Conservation (phyloP, 2,888 invertebrate genomes). For the Chloroclystis v-ata region DNA sequence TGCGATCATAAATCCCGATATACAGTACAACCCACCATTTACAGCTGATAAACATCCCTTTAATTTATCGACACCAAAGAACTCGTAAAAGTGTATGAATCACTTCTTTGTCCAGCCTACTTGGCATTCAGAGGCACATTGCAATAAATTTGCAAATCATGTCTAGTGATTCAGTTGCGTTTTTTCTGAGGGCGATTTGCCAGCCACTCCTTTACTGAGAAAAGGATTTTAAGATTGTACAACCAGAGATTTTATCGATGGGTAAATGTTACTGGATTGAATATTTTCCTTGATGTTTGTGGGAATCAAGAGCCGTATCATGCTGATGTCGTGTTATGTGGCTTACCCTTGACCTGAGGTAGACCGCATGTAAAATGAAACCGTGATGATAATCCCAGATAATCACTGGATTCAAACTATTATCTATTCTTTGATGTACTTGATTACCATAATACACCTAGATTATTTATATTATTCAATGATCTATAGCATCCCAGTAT, state of each 20-base stretch:
- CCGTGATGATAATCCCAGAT: neutral
- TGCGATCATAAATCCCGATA: conserved; percentile 13
- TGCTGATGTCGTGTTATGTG: neutral
- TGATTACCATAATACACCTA: too few relatives aligned
- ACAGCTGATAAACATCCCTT: conserved; percentile 19
- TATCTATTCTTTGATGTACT: too few relatives aligned
- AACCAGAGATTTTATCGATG: conserved; percentile 49
- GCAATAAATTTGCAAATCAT: conserved; percentile 65
- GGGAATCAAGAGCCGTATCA: conserved; percentile 5
- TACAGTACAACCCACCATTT: conserved; percentile 10
- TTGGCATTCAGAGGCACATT: conserved; percentile 59
- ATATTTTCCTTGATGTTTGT: conserved; percentile 20
- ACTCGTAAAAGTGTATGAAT: conserved; percentile 37
- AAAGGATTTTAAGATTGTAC: conserved; percentile 43
- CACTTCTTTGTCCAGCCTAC: conserved; percentile 45
- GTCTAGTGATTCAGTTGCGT: conserved; percentile 58
- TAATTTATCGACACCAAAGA: conserved; percentile 26
- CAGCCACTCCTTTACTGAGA: conserved; percentile 44
- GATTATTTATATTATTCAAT: too few relatives aligned
- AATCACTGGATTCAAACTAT: neutral
- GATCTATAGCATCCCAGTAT: too few relatives aligned
- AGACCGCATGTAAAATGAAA: conserved; percentile 6
- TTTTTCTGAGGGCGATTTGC: conserved; percentile 44
- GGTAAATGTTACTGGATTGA: conserved; percentile 31
- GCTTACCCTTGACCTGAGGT: conserved; percentile 12